These are phyloP conservation scores for human DNA, from an alignment of 2,113 vertebrate genomes.

Conservation along the genomic window DNA sequence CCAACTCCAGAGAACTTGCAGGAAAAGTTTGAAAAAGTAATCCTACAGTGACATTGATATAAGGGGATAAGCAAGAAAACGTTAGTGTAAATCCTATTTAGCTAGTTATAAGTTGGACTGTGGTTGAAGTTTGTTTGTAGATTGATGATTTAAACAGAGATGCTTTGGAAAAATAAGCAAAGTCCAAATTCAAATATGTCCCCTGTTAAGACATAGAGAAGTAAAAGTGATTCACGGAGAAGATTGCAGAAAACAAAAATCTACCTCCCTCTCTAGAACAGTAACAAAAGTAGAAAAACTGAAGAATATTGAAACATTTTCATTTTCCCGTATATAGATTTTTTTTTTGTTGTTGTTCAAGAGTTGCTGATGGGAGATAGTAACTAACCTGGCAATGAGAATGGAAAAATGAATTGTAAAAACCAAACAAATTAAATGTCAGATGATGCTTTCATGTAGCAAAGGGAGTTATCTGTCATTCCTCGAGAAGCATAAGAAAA, in stretches of 20 bases:
- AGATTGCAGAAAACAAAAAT: not conserved
- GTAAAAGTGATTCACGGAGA: not conserved
- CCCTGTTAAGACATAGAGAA: not conserved
- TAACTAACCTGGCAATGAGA: not conserved
- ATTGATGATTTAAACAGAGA: conserved; percentile 32
- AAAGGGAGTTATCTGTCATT: conserved; percentile 1
- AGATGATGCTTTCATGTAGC: not conserved
- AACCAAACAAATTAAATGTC: not conserved
- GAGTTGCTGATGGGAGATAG: not conserved
- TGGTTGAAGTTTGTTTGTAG: not conserved
- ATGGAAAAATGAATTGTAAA: not conserved
- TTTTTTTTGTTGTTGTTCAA: not conserved
- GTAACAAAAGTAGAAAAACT: not conserved
- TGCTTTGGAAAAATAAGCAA: conserved; percentile 30
- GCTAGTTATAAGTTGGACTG: not conserved
- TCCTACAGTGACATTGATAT: not conserved
- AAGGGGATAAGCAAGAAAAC: not conserved
- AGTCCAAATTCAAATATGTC: not conserved
- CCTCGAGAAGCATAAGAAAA: conserved; percentile 58
- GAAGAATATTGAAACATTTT: not conserved
- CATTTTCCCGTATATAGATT: not conserved
- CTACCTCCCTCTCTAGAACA: not conserved
- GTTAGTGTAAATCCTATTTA: not conserved
- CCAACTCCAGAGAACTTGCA: not conserved
- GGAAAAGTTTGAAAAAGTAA: conserved; percentile 23